Base-by-base conservation (phyloP, 2,888 invertebrate genomes). In the Meloe dianella region DNA sequence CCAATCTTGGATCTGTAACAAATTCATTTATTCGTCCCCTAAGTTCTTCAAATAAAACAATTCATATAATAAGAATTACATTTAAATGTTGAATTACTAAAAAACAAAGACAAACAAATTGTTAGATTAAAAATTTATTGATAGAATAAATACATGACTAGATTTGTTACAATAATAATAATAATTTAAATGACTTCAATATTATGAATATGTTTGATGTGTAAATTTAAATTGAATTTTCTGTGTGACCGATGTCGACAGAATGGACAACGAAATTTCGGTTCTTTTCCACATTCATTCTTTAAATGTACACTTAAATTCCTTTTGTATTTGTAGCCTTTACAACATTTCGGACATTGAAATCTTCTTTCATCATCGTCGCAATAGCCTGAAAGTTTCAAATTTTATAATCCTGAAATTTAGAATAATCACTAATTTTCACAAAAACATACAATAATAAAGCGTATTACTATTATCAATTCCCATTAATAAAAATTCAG, bases 211-310 rank as follows among this genome's bases (percentile, higher is more conserved):
- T 68, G 84, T 84, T 74, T 84, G 81, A 86, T 84, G 70, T 87
- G 87, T 27, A 85, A 78, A 65, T 84, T 79, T 29, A 87, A 78
- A 76, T 87, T 87, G 77, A 85, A 85, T 75, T 86, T 86, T 73
- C 86, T 84, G 64, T 86, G 85, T 17, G 85, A 87, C 75, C 85
- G 87, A 81, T 88, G 87, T 80, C 86, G 87, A 79, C 88, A 88
- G 75, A 87, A 85, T 56, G 87, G 87, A 71, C 89, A 88, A 73
- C 87, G 87, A 77, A 88, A 88, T 76, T 87, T 86, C 4, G 88
- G 88, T 73, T 86, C 87, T 57, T 85, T 82, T 0, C 85, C 85
- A 66, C 85, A 86, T 67, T 86, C 85, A 74, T 84, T 85, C 68
- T 79, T 79, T 14, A 85, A 80, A 69, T 86, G 85, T 27, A 85